Conservation (phyloP, 2,888 invertebrate genomes). For the Eupithecia exiguata region DNA sequence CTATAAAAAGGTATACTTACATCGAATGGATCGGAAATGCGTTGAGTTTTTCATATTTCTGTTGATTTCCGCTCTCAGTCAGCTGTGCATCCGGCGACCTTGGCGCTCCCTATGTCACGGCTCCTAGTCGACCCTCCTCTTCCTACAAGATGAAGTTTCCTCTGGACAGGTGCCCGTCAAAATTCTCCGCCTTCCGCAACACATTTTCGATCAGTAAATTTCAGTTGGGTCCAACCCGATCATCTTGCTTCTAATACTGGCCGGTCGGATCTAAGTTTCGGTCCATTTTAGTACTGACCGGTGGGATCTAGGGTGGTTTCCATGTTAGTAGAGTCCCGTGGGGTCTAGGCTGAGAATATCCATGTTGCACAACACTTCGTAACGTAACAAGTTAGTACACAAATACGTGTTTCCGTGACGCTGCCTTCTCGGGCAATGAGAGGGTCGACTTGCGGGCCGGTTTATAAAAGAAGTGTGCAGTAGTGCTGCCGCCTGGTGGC, state of each 20-base stretch:
- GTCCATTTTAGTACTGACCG: constrained; percentile 71
- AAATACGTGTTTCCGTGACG: constrained; percentile 63
- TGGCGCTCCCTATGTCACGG: constrained; percentile 70
- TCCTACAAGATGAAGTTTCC: constrained; percentile 79
- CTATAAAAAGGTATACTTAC: constrained; percentile 59
- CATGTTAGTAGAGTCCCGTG: constrained; percentile 79
- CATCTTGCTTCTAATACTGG: constrained; percentile 71
- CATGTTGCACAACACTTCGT: constrained; percentile 75
- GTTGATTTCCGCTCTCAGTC: constrained; percentile 72
- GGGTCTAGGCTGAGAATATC: constrained; percentile 77
- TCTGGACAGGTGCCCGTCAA: constrained; percentile 73
- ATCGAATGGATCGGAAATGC: constrained; percentile 47
- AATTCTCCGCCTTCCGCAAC: constrained; percentile 77
- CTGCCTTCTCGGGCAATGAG: constrained; percentile 72
- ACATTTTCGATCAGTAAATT: constrained; percentile 79
- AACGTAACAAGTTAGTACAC: constrained; percentile 53
- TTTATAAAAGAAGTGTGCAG: constrained; percentile 71
- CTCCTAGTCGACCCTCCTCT: constrained; percentile 67
- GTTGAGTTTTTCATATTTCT: constrained; percentile 53
- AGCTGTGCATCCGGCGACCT: constrained; percentile 76
- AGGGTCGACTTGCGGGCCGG: constrained; percentile 58
- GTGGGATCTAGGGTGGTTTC: constrained; percentile 74
- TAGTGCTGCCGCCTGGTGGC: constrained; percentile 68
- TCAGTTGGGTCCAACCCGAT: constrained; percentile 78
- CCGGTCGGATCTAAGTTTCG: constrained; percentile 74